phyloP scores from a whole-genome alignment of 92 coral and sea anemone genomes.

The Porites rus region DNA sequence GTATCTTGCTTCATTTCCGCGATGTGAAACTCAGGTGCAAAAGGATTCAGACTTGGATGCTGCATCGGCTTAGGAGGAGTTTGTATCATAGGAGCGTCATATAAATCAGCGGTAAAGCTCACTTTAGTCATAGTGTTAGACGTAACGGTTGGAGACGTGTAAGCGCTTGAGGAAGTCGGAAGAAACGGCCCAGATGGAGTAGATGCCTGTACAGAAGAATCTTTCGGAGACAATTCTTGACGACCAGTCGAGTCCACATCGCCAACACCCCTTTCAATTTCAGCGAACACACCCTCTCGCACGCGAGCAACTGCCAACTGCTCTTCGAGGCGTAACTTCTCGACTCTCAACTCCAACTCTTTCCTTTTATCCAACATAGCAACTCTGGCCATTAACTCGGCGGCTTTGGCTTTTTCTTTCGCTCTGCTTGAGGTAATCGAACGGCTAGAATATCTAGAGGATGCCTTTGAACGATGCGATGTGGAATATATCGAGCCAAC shows the following conservation, averaged over 20 bases:
- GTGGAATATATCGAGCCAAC: not conserved
- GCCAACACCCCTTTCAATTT: not conserved
- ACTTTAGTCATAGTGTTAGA: not conserved
- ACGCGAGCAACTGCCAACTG: conserved; percentile 1
- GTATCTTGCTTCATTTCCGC: no score
- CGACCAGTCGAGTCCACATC: not conserved
- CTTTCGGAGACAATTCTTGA: no score
- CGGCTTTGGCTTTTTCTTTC: not conserved
- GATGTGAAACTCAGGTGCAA: not conserved
- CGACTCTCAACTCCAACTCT: not conserved
- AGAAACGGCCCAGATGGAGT: no score
- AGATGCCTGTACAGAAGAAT: no score
- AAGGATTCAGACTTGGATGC: not conserved
- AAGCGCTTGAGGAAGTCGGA: no score
- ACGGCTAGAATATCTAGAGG: not conserved
- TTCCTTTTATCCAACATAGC: not conserved
- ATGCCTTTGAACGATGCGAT: conserved; percentile 1
- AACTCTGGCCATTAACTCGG: not conserved
- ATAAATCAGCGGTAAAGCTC: not conserved
- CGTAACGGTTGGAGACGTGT: no score
- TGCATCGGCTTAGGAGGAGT: not conserved
- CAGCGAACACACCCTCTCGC: not conserved
- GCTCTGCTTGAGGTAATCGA: not conserved
- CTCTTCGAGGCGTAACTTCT: not conserved
- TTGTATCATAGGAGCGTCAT: not conserved